Evolutionary conservation across 1,140 invertebrate genomes (phyloP).

Genomic region (Pseudobourletiella spinata): DNA sequence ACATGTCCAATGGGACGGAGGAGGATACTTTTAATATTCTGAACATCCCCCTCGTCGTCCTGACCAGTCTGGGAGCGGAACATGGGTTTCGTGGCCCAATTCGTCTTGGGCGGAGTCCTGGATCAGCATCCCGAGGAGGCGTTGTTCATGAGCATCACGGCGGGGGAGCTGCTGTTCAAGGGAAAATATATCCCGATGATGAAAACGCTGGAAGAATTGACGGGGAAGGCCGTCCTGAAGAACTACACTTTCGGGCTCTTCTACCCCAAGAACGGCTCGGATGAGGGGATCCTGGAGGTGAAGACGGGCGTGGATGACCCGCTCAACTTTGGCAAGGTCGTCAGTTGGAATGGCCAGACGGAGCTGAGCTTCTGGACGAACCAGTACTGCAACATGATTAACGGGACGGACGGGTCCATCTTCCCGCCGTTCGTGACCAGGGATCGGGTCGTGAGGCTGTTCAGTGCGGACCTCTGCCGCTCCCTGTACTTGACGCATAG

Average conservation of each 20-base stretch:
- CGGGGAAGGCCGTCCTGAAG: neutral
- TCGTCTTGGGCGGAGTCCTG: neutral
- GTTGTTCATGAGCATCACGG: slow-evolving; percentile 3
- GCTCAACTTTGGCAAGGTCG: neutral
- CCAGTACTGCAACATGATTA: slow-evolving; percentile 3
- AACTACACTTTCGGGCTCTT: slow-evolving; percentile 18
- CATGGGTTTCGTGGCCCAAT: neutral
- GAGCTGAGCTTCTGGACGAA: neutral
- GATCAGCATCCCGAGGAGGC: slow-evolving; percentile 3
- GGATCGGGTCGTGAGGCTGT: slow-evolving; percentile 22
- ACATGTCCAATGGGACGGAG: slow-evolving; percentile 18
- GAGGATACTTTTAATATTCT: slow-evolving; percentile 14
- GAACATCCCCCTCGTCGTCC: slow-evolving; percentile 23
- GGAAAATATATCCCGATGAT: slow-evolving; percentile 24
- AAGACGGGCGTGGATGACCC: slow-evolving; percentile 3
- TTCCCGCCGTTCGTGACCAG: slow-evolving; percentile 14
- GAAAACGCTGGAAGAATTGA: slow-evolving; percentile 8
- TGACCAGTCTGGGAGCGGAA: neutral
- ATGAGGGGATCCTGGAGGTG: slow-evolving; percentile 15
- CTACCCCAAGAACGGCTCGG: slow-evolving; percentile 25
- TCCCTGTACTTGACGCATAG: slow-evolving; percentile 53
- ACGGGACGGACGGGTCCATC: slow-evolving; percentile 13
- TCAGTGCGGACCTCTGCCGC: slow-evolving; percentile 41
- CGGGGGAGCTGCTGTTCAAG: slow-evolving; percentile 14
- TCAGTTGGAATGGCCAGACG: neutral